phyloP scores from a whole-genome alignment of 1,140 invertebrate species.

The Helicoverpa zea region DNA sequence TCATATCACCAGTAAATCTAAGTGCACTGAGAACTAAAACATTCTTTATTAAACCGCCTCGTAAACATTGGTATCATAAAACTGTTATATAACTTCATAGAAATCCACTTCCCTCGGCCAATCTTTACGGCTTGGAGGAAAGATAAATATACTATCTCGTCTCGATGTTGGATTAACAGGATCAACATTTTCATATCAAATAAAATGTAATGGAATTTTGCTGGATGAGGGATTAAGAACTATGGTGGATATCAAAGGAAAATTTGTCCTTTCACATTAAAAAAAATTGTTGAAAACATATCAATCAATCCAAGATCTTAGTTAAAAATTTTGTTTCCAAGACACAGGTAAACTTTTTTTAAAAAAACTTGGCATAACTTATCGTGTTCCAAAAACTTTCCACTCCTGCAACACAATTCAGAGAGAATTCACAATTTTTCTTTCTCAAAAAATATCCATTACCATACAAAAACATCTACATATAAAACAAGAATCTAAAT shows the following conservation, averaged over 20 bases:
- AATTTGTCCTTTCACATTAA: no score
- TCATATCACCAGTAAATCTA: background rate
- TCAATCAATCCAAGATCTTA: no score
- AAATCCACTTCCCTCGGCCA: constrained; percentile 28
- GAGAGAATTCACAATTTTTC: no score
- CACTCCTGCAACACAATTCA: no score
- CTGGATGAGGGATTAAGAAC: no score
- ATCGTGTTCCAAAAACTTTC: no score
- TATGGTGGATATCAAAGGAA: no score
- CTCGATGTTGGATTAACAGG: constrained; percentile 12
- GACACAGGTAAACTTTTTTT: no score
- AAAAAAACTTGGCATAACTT: no score
- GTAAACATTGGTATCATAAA: constrained; percentile 32
- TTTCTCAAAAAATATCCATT: no score
- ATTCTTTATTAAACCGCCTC: constrained; percentile 34
- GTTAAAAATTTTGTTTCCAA: no score
- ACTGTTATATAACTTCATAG: constrained; percentile 32
- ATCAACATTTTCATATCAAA: constrained; percentile 27
- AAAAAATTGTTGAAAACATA: no score
- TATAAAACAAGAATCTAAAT: constrained; percentile 12
- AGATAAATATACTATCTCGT: constrained; percentile 15
- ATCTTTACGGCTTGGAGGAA: constrained; percentile 23
- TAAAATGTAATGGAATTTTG: background rate
- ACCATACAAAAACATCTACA: background rate
- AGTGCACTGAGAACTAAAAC: background rate